Percentiles rank a stretch among this genome's conserved stretches.
These are phyloP conservation scores for Telmatherina bonti DNA, from an alignment of 2,797 vertebrate genomes.

Conservation along the genomic window DNA sequence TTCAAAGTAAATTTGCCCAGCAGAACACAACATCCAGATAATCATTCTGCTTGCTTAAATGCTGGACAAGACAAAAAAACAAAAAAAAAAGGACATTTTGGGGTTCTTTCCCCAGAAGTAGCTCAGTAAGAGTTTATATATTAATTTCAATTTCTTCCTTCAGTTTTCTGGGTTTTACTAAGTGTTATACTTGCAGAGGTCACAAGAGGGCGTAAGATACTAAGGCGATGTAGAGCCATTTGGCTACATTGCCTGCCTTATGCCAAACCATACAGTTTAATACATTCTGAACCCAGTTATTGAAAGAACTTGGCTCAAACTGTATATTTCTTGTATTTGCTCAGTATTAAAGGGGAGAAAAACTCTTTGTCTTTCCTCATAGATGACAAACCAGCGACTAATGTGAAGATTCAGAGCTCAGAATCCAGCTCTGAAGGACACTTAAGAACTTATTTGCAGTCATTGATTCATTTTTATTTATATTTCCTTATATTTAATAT, in stretches of 20 bases:
- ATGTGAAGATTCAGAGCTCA: neutral
- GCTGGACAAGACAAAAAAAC: too few species aligned
- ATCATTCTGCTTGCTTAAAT: too few species aligned
- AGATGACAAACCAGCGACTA: neutral
- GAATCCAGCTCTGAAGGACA: neutral
- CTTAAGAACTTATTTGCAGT: neutral
- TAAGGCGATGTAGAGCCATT: neutral
- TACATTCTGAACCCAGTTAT: neutral
- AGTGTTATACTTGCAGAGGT: slow-evolving; percentile 37
- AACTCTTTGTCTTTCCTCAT: neutral
- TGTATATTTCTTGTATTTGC: neutral
- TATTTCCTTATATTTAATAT: neutral
- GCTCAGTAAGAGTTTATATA: too few species aligned
- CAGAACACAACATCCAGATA: too few species aligned
- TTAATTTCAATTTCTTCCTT: neutral
- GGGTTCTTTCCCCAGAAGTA: too few species aligned
- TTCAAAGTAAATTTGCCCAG: too few species aligned
- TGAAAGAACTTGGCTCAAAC: neutral
- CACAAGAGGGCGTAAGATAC: slow-evolving; percentile 68
- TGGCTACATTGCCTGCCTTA: neutral
- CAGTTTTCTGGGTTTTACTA: neutral
- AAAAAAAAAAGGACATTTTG: too few species aligned
- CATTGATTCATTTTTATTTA: neutral
- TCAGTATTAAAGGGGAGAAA: neutral
- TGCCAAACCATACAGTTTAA: neutral